Conservation (phyloP, 2,797 vertebrate genomes). For the Schizothorax lantsangensis region DNA sequence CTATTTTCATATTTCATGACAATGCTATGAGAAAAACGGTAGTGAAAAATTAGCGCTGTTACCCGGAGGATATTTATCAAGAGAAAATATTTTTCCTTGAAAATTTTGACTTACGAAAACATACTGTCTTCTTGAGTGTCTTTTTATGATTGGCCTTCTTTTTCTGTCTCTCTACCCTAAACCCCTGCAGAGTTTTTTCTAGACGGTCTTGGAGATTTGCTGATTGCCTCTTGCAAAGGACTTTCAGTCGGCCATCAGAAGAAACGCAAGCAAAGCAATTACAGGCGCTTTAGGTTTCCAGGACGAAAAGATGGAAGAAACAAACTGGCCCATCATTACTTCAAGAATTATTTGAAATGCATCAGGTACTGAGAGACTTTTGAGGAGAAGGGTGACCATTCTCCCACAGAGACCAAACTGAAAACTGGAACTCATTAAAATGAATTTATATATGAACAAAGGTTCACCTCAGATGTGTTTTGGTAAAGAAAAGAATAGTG, state of each 20-base stretch:
- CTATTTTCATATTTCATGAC: too few species aligned
- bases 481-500: background rate
- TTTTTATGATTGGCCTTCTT: background rate
- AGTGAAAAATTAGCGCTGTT: too few species aligned
- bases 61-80: background rate
- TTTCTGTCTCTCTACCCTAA: background rate
- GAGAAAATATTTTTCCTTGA: background rate
- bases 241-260: slow-evolving; percentile 72
- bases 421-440: background rate
- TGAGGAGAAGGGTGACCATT: background rate
- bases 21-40: too few species aligned
- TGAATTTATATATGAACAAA: background rate
- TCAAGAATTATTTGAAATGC: slow-evolving; percentile 79
- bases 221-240: slow-evolving; percentile 74
- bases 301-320: background rate
- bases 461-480: background rate
- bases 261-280: slow-evolving; percentile 43
- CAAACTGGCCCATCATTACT: slow-evolving; percentile 75
- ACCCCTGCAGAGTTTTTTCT: slow-evolving; percentile 79
- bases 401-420: background rate
- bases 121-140: background rate
- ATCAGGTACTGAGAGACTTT: slow-evolving; percentile 41
- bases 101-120: background rate
- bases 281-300: slow-evolving; percentile 59
- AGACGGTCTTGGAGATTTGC: slow-evolving; percentile 77